phyloP scores from a whole-genome alignment of 2,797 vertebrate species.

The Falco rusticolus region DNA sequence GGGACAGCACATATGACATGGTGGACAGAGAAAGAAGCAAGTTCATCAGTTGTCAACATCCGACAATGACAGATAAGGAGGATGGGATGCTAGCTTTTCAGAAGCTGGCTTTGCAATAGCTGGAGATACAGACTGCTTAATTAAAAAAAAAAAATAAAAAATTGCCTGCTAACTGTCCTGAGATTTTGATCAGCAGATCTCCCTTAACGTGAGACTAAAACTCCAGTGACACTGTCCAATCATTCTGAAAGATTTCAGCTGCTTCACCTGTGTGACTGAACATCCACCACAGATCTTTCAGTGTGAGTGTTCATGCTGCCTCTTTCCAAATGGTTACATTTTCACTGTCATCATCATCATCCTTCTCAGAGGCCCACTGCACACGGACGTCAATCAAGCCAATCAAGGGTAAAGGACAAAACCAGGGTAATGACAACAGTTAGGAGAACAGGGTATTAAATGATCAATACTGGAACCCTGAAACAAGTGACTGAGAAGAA shows the following conservation, averaged over 20 bases:
- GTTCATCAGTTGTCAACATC: not conserved
- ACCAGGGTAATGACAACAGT: constrained; percentile 9
- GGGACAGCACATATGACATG: not conserved
- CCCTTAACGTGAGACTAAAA: not conserved
- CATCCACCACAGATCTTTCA: not conserved
- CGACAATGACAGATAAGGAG: not conserved
- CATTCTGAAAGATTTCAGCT: not conserved
- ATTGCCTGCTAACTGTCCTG: not conserved
- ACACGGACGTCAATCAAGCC: not conserved
- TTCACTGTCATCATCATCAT: not conserved
- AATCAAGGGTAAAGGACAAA: constrained; percentile 41
- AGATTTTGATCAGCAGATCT: not conserved
- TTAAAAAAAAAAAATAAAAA: not conserved
- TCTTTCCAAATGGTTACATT: not conserved
- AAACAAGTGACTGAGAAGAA: not conserved
- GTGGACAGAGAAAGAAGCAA: not conserved
- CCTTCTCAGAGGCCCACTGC: not conserved
- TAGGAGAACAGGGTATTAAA: constrained; percentile 23
- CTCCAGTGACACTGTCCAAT: not conserved
- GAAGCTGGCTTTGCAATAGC: not conserved
- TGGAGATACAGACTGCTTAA: not conserved
- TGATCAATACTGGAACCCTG: constrained; percentile 10
- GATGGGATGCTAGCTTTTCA: not conserved
- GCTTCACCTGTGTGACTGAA: not conserved
- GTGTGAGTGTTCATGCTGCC: not conserved